These are phyloP conservation scores for Tridacna crocea DNA, from an alignment of 2,888 invertebrate genomes.

Conservation along the genomic window DNA sequence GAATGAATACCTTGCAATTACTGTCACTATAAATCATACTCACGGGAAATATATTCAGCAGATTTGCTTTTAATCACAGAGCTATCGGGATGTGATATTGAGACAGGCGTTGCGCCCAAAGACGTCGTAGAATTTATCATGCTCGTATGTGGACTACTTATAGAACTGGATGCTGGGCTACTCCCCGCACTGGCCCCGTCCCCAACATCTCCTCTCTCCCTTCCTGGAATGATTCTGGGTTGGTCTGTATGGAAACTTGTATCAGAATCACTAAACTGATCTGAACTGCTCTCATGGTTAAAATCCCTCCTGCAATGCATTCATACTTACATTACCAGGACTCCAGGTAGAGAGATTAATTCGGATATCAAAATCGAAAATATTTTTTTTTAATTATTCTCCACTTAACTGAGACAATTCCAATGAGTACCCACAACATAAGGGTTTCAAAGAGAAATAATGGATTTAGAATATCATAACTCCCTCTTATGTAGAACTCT, in stretches of 20 bases:
- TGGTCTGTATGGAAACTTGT: slow-evolving; percentile 67
- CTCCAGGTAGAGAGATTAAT: too few species aligned
- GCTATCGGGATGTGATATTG: slow-evolving; percentile 10
- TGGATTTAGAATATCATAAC: too few species aligned
- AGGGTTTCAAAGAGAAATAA: too few species aligned
- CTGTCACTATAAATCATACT: slow-evolving; percentile 24
- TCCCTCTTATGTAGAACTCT: too few species aligned
- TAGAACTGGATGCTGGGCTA: slow-evolving; percentile 73
- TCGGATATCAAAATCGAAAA: too few species aligned
- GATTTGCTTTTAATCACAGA: slow-evolving; percentile 65
- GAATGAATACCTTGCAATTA: too few species aligned
- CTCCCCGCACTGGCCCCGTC: slow-evolving; percentile 80
- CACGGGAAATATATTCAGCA: slow-evolving; percentile 67
- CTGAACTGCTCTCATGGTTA: slow-evolving; percentile 75
- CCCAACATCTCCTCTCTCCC: slow-evolving; percentile 65
- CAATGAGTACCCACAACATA: too few species aligned
- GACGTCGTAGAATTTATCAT: slow-evolving; percentile 39
- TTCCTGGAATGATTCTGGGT: slow-evolving; percentile 53
- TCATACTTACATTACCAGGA: too few species aligned
- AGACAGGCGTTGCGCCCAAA: slow-evolving; percentile 14
- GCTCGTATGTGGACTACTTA: slow-evolving; percentile 66
- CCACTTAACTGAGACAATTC: too few species aligned
- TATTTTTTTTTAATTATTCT: too few species aligned
- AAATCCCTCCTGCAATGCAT: slow-evolving; percentile 53
- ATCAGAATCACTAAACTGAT: slow-evolving; percentile 77